Evolutionary conservation across 2,113 vertebrate genomes (phyloP), one percentile per base, ranked within the genome.

Genomic region (Muntiacus reevesi): DNA sequence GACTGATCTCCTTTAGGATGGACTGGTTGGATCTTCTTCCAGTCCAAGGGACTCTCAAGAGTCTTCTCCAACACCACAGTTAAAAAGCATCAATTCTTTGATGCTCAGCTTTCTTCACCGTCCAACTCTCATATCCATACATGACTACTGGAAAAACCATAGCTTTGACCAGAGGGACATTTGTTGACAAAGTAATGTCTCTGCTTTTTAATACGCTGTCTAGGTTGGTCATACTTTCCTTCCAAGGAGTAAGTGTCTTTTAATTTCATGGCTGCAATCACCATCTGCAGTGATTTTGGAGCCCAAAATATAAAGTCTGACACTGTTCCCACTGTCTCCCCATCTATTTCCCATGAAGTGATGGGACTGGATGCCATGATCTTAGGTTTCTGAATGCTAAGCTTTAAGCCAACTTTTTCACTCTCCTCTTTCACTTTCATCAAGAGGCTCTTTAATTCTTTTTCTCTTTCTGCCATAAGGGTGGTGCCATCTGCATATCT

Each of bases 231-330:
- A 1, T 10, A n/a, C 33, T 67, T 67, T n/a, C 64, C 64, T 67
- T 67, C 64, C 16, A 19, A 67, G 16, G 64, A 67, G 33, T n/a
- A 64, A 64, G 7, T 0, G 0, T n/a, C 33, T n/a, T 67, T n/a
- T 33, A n/a, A 67, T 67, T 67, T n/a, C 64, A 19, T 19, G 33
- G 33, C 64, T 67, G 16, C 33, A 67, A 1, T n/a, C 33, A 67
- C 17, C 33, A 67, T 67, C 16, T 67, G 2, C 64, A 67, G 2
- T 36, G 8, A 67, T 67, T 67, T 36, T 10, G 33, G 33, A n/a
- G 64, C 64, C 33, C 4, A 2, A n/a, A 67, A n/a, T 5, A 67
- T n/a, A 67, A 67, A 19, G 64, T n/a, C 62, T 5, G 2, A 2
- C 33, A 67, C 62, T 64, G 62, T 64, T 64, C 17, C 15, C 7